Percentiles rank a stretch among this genome's conserved stretches.
These are phyloP conservation scores for Hippocampus mohnikei DNA, from an alignment of 2,113 vertebrate genomes.

Conservation along the genomic window DNA sequence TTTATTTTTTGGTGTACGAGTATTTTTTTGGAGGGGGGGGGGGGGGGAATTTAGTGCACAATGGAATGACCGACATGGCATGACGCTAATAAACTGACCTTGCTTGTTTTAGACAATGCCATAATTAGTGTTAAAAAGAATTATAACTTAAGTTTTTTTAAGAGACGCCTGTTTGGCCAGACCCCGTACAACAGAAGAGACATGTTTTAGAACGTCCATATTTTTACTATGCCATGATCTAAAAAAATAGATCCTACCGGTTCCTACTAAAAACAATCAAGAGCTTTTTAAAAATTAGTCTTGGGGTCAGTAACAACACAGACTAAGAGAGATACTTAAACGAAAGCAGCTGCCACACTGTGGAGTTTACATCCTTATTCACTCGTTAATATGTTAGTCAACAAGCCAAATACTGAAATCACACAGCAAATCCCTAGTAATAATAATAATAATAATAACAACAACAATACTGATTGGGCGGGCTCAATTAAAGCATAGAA, in stretches of 20 bases:
- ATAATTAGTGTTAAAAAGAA: background rate
- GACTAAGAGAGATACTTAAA: background rate
- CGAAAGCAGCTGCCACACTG: background rate
- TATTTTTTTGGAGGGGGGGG: no score
- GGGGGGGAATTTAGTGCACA: background rate
- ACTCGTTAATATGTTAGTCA: background rate
- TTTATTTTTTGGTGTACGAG: no score
- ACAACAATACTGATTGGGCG: slow-evolving; percentile 3
- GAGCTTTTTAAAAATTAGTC: background rate
- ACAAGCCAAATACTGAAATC: slow-evolving; percentile 13
- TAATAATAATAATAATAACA: background rate
- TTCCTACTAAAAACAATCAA: background rate
- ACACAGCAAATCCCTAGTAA: slow-evolving; percentile 15
- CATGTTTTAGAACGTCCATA: slow-evolving; percentile 10
- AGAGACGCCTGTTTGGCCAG: slow-evolving; percentile 4
- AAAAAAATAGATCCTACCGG: slow-evolving; percentile 5
- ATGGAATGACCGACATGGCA: background rate
- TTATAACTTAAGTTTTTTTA: background rate
- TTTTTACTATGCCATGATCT: background rate
- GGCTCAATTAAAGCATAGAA: slow-evolving; percentile 28
- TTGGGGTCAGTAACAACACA: background rate
- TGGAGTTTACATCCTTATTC: background rate
- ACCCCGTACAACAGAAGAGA: slow-evolving; percentile 15
- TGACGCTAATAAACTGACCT: background rate
- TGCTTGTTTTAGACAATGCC: background rate